Conservation (phyloP, 2,113 vertebrate species). For the Rhinolophus ferrumequinum region DNA sequence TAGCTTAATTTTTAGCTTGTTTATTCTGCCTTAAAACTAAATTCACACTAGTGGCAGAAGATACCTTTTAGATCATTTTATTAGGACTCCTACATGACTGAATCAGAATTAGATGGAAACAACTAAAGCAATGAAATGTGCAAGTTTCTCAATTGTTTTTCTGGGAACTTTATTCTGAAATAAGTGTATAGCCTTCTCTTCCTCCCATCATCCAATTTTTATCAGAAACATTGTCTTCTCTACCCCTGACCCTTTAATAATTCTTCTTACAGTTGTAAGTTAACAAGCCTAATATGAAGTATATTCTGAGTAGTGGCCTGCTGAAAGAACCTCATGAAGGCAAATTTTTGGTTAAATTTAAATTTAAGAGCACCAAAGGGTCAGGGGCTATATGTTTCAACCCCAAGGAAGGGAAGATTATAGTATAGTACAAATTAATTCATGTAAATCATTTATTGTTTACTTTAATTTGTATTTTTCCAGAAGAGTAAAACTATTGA, state of each 20-base stretch:
- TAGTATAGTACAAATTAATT: neutral
- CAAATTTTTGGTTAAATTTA: conserved; percentile 3
- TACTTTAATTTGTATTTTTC: neutral
- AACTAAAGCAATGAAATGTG: conserved; percentile 1
- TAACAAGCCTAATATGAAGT: neutral
- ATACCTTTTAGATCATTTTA: conserved; percentile 37
- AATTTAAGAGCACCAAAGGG: neutral
- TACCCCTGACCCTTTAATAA: neutral
- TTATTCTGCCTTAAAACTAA: neutral
- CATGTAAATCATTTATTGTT: neutral
- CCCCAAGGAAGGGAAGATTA: neutral
- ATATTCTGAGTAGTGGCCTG: neutral
- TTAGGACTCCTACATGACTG: neutral
- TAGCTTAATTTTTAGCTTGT: conserved; percentile 45
- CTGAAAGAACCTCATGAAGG: neutral
- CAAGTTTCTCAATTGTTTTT: neutral
- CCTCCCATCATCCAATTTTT: neutral
- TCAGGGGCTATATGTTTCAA: neutral
- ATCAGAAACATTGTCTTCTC: neutral
- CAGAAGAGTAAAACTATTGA: neutral
- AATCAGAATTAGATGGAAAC: conserved; percentile 13
- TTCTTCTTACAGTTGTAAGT: neutral
- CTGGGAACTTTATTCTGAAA: conserved; percentile 14
- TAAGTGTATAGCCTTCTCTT: neutral
- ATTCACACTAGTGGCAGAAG: neutral